Conservation (phyloP, 2,113 vertebrate species). For the Phoxinus phoxinus region DNA sequence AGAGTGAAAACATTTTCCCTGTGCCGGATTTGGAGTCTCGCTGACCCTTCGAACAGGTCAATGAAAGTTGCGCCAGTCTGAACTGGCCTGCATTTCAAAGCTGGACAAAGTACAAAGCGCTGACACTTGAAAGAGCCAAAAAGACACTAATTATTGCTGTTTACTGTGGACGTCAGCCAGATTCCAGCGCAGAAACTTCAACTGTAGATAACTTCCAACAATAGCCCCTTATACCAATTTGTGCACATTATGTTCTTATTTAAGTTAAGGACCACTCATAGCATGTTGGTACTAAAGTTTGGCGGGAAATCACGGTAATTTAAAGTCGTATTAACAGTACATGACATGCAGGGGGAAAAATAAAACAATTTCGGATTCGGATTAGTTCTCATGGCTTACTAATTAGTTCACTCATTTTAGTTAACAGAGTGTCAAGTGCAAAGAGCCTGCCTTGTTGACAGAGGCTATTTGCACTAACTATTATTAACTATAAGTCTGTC, state of each 20-base stretch:
- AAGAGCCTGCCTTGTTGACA: too few relatives aligned
- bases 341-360: too few relatives aligned
- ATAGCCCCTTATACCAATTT: background rate
- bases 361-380: too few relatives aligned
- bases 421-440: too few relatives aligned
- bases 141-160: constrained; percentile 49
- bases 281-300: background rate
- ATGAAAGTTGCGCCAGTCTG: constrained; percentile 5
- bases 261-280: background rate
- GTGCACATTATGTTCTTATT: background rate
- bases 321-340: background rate
- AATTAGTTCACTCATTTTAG: too few relatives aligned
- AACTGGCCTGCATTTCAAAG: constrained; percentile 49
- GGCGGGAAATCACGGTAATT: background rate
- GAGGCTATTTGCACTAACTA: too few relatives aligned
- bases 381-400: too few relatives aligned
- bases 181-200: constrained; percentile 13
- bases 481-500: background rate
- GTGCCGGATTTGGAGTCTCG: constrained; percentile 31
- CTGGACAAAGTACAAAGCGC: constrained; percentile 48
- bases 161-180: constrained; percentile 43
- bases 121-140: constrained; percentile 42
- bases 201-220: constrained; percentile 18
- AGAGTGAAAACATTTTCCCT: constrained; percentile 38
- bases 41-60: constrained; percentile 40